Percentiles rank a stretch among this genome's conserved stretches.
phyloP scores from a whole-genome alignment of 2,888 invertebrate species.

The Enchytraeus crypticus region DNA sequence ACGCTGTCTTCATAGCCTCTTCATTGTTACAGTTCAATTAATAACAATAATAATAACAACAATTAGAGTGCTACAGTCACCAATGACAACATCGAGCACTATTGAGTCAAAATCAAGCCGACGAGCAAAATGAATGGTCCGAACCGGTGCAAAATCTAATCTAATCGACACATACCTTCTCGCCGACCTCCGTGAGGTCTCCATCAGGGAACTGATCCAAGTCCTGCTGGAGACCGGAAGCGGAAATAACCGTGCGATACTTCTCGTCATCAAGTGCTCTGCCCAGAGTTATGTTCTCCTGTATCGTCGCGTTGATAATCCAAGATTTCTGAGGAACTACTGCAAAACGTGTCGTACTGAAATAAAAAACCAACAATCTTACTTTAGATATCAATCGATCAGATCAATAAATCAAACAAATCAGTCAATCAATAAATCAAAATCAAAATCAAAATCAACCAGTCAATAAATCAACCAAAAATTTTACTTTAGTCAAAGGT shows the following conservation, averaged over 20 bases:
- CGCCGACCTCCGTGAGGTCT: slow-evolving; percentile 66
- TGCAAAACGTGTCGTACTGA: slow-evolving; percentile 26
- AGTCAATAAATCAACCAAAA: no score
- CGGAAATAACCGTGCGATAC: slow-evolving; percentile 62
- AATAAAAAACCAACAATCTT: slow-evolving; percentile 5
- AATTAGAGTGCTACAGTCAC: no score
- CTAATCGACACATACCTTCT: no score
- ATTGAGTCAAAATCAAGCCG: no score
- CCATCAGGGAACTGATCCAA: slow-evolving; percentile 63
- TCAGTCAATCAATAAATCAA: neutral
- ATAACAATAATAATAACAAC: no score
- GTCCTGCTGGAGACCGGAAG: slow-evolving; percentile 67
- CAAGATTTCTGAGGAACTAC: slow-evolving; percentile 63
- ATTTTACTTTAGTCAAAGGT: no score
- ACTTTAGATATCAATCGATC: neutral
- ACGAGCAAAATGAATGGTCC: no score
- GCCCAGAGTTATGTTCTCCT: slow-evolving; percentile 67
- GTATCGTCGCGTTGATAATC: slow-evolving; percentile 67
- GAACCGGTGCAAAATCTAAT: no score
- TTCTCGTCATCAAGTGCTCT: slow-evolving; percentile 5
- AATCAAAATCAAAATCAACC: neutral
- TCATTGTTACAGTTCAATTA: no score
- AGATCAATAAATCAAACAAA: neutral
- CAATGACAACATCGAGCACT: no score
- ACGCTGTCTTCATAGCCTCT: no score